Evolutionary conservation across 2,113 vertebrate species (phyloP).

Genomic region (Mustela lutreola): DNA sequence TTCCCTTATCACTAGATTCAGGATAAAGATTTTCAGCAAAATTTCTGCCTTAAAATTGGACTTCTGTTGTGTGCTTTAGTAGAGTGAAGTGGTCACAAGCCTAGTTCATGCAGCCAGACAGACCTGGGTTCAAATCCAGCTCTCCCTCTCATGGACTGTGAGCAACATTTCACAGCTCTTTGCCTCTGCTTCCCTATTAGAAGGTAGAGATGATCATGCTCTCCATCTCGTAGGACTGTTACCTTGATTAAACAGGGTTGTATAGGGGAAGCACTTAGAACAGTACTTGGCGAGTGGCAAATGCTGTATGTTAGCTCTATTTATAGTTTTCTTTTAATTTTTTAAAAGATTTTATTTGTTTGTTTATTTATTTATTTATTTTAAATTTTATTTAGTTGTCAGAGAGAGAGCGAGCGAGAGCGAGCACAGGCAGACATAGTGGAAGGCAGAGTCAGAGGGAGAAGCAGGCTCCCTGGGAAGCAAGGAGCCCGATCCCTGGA

Average conservation of each 20-base stretch:
- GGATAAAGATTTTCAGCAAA: constrained; percentile 7
- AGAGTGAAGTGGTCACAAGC: background rate
- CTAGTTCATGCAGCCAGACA: background rate
- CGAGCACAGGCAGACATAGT: no score
- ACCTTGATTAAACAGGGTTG: background rate
- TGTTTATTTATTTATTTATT: no score
- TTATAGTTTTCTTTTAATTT: background rate
- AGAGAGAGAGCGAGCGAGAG: no score
- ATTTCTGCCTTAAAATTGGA: background rate
- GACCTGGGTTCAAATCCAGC: background rate
- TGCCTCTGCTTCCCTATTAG: background rate
- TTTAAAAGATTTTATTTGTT: no score
- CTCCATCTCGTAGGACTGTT: no score
- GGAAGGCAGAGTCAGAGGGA: no score
- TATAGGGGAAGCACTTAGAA: background rate
- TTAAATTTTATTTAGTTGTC: no score
- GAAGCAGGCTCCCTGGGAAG: no score
- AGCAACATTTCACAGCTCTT: background rate
- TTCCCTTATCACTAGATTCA: background rate
- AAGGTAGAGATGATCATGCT: background rate
- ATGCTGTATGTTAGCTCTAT: background rate
- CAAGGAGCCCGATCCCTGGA: no score
- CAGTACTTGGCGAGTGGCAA: background rate
- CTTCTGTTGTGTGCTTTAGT: background rate
- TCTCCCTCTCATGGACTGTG: background rate